Percentiles rank a stretch among this genome's conserved stretches.
phyloP scores from a whole-genome alignment of 2,888 invertebrate species.

The Uloborus plumipes region DNA sequence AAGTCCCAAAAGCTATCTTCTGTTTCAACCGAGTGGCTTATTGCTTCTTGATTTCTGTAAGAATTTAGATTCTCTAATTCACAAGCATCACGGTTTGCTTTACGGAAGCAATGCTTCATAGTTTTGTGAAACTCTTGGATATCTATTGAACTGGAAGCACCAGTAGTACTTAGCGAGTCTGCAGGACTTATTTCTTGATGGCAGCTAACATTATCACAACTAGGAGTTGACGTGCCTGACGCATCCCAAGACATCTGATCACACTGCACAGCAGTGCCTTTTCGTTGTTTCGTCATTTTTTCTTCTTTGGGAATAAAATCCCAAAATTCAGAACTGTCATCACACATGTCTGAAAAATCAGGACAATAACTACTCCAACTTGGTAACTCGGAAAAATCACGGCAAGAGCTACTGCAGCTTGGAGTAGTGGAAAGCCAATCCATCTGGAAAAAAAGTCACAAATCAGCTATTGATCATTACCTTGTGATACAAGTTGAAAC shows the following conservation, averaged over 20 bases:
- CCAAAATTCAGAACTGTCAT: conserved; percentile 40
- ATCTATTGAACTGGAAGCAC: too few species aligned
- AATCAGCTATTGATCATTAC: too few species aligned
- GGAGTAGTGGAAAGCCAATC: too few species aligned
- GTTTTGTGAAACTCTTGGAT: background rate
- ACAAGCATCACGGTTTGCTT: background rate
- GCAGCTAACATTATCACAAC: background rate
- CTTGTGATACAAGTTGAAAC: too few species aligned
- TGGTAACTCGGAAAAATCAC: background rate
- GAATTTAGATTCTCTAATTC: too few species aligned
- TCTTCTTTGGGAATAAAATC: conserved; percentile 12
- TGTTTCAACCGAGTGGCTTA: background rate
- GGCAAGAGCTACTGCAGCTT: too few species aligned
- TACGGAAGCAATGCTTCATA: background rate
- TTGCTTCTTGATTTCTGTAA: too few species aligned
- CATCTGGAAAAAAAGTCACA: too few species aligned
- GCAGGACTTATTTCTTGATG: too few species aligned
- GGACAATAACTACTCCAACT: conserved; percentile 2
- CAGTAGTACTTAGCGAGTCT: too few species aligned
- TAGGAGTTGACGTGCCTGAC: conserved; percentile 2
- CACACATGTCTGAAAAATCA: conserved; percentile 29
- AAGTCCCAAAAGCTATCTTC: conserved; percentile 16
- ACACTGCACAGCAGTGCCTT: too few species aligned
- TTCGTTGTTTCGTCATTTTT: background rate
- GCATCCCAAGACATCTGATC: conserved; percentile 15